These are phyloP conservation scores for Muntiacus muntjak DNA, from an alignment of 2,113 vertebrate genomes.

Conservation along the genomic window DNA sequence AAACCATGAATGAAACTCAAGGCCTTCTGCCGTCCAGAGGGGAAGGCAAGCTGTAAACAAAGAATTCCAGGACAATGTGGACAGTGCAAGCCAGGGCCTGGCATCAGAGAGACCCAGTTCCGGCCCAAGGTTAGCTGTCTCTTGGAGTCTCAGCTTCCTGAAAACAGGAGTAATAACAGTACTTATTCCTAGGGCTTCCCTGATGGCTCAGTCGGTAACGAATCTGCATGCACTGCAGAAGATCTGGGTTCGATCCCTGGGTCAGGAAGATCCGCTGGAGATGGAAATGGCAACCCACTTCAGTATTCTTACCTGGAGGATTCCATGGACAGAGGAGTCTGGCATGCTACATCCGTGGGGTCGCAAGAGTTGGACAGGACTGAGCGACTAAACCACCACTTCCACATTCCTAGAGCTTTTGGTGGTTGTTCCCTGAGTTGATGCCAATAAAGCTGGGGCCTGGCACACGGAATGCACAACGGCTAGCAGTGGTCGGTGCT, in stretches of 20 bases:
- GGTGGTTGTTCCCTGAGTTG: neutral
- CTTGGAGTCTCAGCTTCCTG: conserved; percentile 33
- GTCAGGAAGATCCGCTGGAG: neutral
- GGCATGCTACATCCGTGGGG: neutral
- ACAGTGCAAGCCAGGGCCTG: conserved; percentile 25
- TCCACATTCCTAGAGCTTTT: neutral
- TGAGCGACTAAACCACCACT: neutral
- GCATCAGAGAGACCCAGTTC: conserved; percentile 14
- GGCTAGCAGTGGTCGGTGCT: neutral
- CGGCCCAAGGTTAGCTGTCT: neutral
- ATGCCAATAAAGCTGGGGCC: neutral
- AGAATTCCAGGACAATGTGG: conserved; percentile 51
- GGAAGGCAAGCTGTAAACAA: conserved; percentile 58
- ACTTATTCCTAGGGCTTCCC: neutral
- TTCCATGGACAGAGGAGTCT: neutral
- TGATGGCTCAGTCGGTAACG: neutral
- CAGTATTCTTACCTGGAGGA: neutral
- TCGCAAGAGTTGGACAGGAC: neutral
- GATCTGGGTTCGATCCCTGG: neutral
- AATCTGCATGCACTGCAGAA: neutral
- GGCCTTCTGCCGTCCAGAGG: neutral
- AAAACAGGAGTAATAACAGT: conserved; percentile 8
- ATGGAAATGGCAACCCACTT: neutral
- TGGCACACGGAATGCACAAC: neutral
- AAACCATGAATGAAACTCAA: conserved; percentile 67